Conservation (phyloP, 1,140 invertebrate genomes). For the Rhopalosiphum maidis region DNA sequence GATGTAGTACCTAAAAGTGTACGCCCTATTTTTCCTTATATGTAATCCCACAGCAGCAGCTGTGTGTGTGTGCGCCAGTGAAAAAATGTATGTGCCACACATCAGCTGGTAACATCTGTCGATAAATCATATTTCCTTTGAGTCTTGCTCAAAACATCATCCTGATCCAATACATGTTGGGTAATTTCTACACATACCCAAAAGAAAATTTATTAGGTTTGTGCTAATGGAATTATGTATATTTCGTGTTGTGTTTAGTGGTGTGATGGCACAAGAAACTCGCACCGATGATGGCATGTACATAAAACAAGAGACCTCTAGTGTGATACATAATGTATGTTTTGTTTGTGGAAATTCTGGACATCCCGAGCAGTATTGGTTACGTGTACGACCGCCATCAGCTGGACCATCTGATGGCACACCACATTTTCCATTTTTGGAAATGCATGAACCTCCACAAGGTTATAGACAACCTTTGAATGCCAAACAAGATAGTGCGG, state of each 20-base stretch:
- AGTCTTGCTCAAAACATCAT: background rate
- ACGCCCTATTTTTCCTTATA: slow-evolving; percentile 49
- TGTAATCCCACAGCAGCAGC: slow-evolving; percentile 25
- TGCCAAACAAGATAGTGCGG: slow-evolving; percentile 61
- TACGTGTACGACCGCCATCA: slow-evolving; percentile 72
- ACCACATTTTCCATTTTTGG: slow-evolving; percentile 89
- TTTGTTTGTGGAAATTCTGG: slow-evolving; percentile 84
- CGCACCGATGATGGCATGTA: slow-evolving; percentile 44
- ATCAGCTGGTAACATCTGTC: slow-evolving; percentile 56
- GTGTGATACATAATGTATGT: slow-evolving; percentile 67
- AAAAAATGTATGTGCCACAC: slow-evolving; percentile 46
- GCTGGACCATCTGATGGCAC: slow-evolving; percentile 65
- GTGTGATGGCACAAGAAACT: slow-evolving; percentile 54
- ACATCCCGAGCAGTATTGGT: slow-evolving; percentile 73
- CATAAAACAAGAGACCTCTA: slow-evolving; percentile 9
- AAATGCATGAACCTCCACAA: slow-evolving; percentile 81
- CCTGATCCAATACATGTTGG: background rate
- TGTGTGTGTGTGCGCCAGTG: slow-evolving; percentile 32
- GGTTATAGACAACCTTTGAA: slow-evolving; percentile 67
- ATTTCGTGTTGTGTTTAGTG: background rate
- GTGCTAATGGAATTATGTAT: background rate
- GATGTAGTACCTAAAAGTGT: background rate
- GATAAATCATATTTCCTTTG: background rate
- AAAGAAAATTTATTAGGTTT: background rate
- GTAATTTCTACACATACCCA: background rate